A percentile compares a stretch with the other conserved stretches of the same genome.
Evolutionary conservation across 2,113 vertebrate species (phyloP).

Genomic region (Chaetops frenatus): DNA sequence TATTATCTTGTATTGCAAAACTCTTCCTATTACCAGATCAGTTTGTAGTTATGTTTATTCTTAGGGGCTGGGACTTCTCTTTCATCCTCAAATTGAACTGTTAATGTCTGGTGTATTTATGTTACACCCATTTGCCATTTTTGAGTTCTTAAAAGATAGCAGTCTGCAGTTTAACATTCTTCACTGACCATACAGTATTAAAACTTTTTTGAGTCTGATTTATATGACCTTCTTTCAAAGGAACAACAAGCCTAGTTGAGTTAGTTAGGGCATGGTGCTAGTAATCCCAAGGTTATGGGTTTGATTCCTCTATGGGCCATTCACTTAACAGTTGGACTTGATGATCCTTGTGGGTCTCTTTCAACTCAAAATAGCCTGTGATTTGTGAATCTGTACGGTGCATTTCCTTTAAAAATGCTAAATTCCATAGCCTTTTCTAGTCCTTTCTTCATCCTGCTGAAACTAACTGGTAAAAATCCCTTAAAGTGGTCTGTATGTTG

Average conservation of each 20-base stretch:
- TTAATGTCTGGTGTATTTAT: not conserved
- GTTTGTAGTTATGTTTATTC: constrained; percentile 48
- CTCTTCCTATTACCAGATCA: not conserved
- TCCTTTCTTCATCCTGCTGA: not conserved
- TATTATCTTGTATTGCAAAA: constrained; percentile 14
- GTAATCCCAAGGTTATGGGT: not conserved
- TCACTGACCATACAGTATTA: not conserved
- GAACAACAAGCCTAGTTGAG: not conserved
- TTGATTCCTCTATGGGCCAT: not conserved
- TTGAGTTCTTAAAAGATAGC: not conserved
- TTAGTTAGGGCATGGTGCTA: not conserved
- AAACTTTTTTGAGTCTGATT: not conserved
- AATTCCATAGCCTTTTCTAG: not conserved
- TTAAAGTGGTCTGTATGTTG: not conserved
- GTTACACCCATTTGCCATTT: not conserved
- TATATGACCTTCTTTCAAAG: not conserved
- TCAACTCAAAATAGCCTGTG: not conserved
- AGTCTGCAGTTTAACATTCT: not conserved
- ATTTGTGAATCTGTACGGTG: not conserved
- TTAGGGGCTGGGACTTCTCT: not conserved
- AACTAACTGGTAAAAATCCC: not conserved
- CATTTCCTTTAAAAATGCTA: not conserved
- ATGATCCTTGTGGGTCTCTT: not conserved
- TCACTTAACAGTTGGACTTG: not conserved
- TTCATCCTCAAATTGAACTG: not conserved